Evolutionary conservation across 2,113 vertebrate genomes (phyloP), one percentile per base, ranked within the genome.

Genomic region (Cyanoliseus patagonus): DNA sequence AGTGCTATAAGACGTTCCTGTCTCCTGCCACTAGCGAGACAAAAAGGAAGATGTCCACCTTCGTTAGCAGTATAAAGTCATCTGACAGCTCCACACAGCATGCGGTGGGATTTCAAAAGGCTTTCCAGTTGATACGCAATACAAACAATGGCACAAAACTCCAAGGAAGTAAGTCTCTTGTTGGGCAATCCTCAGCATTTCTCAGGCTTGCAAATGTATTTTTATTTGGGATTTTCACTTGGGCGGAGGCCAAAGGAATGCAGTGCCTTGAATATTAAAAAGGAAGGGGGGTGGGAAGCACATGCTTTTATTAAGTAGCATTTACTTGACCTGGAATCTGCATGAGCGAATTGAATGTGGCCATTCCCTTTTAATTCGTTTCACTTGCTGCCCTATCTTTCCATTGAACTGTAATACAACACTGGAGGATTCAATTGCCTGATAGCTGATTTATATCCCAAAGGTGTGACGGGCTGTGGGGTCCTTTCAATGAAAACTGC

Each of bases 21-120:
- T 99, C 99, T 83, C 99, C 99, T 17, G 99, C 99, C 97, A 99
- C 99, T 92, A 99, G 99, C 2, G 99, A 99, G 98, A 99, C 99
- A 23, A 99, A 99, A 94, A 98, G 99, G 97, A 99, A 99, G 96
- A 99, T 99, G 99, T 98, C 98, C 97, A 99, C 98, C 94, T 99
- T 99, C 55, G 98, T 99, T 74, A 98, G 98, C 91, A 98, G 98
- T 52, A 97, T 99, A 76, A 99, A 99, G 97, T 97, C 99, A 0
- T 99, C 98, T 1, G 99, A 99, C 95, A 98, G 98, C 84, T 97
- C 98, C 18, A 99, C 99, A 0, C 99, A 99, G 97, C 99, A 99
- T 10, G 98, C 99, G 0, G 88, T 98, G 24, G 99, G 99, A 13
- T 99, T 99, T 92, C 99, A 99, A 94, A 99, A 99, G 91, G 99